Conservation (phyloP, 2,797 vertebrate species). For the Acropternis orthonyx region DNA sequence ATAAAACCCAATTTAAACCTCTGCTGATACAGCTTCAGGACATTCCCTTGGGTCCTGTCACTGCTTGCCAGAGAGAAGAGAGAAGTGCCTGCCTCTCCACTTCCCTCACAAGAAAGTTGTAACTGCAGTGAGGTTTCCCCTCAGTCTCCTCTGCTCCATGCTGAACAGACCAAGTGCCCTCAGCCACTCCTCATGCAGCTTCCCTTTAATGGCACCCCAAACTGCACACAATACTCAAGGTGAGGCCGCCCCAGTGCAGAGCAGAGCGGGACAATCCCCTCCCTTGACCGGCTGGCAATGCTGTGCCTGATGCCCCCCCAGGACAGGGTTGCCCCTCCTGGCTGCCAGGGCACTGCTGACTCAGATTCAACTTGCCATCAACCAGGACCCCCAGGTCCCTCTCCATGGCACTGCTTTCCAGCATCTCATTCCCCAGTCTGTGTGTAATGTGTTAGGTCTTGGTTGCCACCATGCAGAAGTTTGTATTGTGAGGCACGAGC, state of each 20-base stretch:
- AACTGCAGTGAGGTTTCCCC: fast-evolving
- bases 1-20: background rate
- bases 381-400: background rate
- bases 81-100: background rate
- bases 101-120: fast-evolving
- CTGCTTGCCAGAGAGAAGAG: background rate
- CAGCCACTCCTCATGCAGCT: fast-evolving
- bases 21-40: background rate
- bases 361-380: fast-evolving
- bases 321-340: fast-evolving
- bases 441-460: background rate
- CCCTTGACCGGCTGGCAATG: fast-evolving
- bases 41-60: fast-evolving
- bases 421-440: background rate
- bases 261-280: fast-evolving
- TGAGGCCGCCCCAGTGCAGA: fast-evolving
- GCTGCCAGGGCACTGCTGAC: background rate
- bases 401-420: background rate
- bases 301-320: background rate
- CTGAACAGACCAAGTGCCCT: background rate
- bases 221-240: fast-evolving
- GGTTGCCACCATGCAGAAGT: background rate
- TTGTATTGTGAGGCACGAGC: background rate
- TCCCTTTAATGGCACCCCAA: fast-evolving
- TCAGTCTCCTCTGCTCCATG: background rate